These are phyloP conservation scores for Drosophila eugracilis DNA, from an alignment of 1,140 invertebrate genomes.

Conservation along the genomic window DNA sequence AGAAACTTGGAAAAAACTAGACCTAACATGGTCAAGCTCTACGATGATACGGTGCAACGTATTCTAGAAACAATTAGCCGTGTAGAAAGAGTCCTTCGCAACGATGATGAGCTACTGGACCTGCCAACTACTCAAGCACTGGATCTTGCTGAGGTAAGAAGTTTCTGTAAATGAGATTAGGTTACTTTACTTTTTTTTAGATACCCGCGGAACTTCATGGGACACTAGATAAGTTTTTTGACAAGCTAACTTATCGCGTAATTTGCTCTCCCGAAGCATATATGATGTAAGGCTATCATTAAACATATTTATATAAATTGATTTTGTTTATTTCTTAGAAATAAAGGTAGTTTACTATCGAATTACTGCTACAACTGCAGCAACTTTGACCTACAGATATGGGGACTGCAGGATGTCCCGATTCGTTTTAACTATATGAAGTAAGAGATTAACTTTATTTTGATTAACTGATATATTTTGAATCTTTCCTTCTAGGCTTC, in stretches of 20 bases:
- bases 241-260: slow-evolving; percentile 69
- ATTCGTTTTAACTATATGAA: slow-evolving; percentile 55
- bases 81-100: slow-evolving; percentile 26
- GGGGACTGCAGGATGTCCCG: slow-evolving; percentile 68
- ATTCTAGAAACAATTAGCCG: slow-evolving; percentile 33
- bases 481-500: slow-evolving; percentile 29
- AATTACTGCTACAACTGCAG: slow-evolving; percentile 53
- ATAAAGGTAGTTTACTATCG: slow-evolving; percentile 27
- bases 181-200: slow-evolving; percentile 4
- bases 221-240: slow-evolving; percentile 52
- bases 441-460: slow-evolving; percentile 27
- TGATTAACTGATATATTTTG: neutral
- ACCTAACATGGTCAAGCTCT: slow-evolving; percentile 58
- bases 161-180: neutral
- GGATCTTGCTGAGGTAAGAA: slow-evolving; percentile 29
- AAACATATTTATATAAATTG: no score
- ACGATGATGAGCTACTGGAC: slow-evolving; percentile 20
- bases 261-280: slow-evolving; percentile 49
- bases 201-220: slow-evolving; percentile 34
- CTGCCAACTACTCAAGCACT: neutral
- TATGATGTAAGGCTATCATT: slow-evolving; percentile 70
- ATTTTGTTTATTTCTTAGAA: slow-evolving; percentile 34
- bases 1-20: slow-evolving; percentile 9
- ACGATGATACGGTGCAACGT: slow-evolving; percentile 20
- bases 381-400: slow-evolving; percentile 62